Conservation (phyloP, 1,140 invertebrate species). For the Anastrepha ludens region DNA sequence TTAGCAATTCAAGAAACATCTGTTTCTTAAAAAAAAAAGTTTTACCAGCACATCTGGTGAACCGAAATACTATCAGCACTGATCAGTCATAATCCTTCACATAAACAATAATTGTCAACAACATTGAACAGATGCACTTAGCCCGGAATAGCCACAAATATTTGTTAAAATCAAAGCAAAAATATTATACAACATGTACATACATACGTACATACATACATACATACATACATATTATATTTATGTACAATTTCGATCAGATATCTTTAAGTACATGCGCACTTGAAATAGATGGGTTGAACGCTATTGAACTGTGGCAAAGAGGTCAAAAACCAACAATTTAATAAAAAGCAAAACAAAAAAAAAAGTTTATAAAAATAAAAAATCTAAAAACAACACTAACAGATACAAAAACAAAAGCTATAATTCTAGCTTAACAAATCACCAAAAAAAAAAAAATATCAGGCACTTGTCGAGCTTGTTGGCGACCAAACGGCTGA, state of each 20-base stretch:
- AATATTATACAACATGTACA: not conserved
- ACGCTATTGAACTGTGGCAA: slow-evolving; percentile 38
- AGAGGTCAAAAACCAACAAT: not conserved
- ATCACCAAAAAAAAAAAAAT: not conserved
- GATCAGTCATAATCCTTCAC: not conserved
- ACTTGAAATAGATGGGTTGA: not conserved
- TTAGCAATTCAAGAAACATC: no score
- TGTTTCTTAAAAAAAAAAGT: no score
- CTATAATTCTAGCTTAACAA: not conserved
- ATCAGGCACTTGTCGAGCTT: not conserved
- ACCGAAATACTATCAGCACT: not conserved
- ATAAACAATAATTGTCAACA: slow-evolving; percentile 26
- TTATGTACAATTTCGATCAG: not conserved
- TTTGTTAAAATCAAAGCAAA: not conserved
- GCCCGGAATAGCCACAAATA: not conserved
- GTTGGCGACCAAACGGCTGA: slow-evolving; percentile 10
- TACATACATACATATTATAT: not conserved
- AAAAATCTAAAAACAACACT: not conserved
- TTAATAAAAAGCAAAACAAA: not conserved
- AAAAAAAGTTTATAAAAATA: not conserved
- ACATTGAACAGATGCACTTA: not conserved
- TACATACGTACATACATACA: no score
- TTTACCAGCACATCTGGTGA: not conserved
- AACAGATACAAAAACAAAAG: not conserved
- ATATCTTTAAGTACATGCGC: not conserved